Evolutionary conservation across 2,113 vertebrate genomes (phyloP).

Genomic region (Passer montanus): DNA sequence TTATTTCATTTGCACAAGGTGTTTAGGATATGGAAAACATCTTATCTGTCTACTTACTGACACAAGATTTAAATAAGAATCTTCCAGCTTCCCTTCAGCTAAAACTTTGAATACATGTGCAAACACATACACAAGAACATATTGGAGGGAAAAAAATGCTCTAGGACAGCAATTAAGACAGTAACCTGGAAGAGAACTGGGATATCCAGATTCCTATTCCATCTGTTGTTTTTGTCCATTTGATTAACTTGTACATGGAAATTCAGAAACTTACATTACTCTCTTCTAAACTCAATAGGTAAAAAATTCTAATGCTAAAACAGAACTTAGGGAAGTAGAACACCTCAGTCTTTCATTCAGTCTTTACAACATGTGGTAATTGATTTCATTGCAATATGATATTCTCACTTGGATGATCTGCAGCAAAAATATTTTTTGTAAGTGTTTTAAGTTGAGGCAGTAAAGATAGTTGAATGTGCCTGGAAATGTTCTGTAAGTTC

Average conservation of each 20-base stretch:
- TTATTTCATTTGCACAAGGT: not conserved
- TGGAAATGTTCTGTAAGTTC: constrained; percentile 46
- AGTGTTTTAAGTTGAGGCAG: constrained; percentile 37
- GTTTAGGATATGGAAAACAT: not conserved
- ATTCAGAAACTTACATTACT: not conserved
- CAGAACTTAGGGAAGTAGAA: constrained; percentile 13
- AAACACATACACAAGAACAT: not conserved
- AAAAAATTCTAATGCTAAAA: not conserved
- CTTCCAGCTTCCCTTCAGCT: not conserved
- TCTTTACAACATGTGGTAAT: constrained; percentile 34
- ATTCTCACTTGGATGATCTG: constrained; percentile 64
- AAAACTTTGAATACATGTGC: not conserved
- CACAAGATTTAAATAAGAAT: not conserved
- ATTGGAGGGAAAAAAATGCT: not conserved
- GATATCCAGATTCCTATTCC: constrained; percentile 9
- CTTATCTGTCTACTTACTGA: not conserved
- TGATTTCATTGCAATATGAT: constrained; percentile 62
- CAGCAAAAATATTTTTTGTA: constrained; percentile 51
- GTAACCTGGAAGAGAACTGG: constrained; percentile 16
- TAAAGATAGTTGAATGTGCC: constrained; percentile 27
- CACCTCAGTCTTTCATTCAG: constrained; percentile 39
- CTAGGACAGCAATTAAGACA: constrained; percentile 18
- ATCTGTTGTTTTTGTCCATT: constrained; percentile 40
- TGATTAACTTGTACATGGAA: not conserved
- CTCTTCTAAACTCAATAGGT: constrained; percentile 10